These are phyloP conservation scores for Proterorhinus semilunaris DNA, from an alignment of 2,113 vertebrate species.

Conservation along the genomic window DNA sequence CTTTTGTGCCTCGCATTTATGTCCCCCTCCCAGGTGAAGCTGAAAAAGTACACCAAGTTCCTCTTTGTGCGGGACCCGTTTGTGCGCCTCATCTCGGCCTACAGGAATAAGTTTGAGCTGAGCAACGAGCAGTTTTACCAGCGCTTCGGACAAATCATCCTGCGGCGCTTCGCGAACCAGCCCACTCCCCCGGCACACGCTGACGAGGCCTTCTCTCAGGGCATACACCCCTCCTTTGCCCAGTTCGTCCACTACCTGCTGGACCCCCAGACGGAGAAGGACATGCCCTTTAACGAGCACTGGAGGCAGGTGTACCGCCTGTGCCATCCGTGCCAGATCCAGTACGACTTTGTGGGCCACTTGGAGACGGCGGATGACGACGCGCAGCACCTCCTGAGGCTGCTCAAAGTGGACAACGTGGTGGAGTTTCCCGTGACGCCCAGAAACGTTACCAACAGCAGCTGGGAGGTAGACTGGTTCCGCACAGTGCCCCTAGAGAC, in stretches of 20 bases:
- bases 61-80: conserved; percentile 96
- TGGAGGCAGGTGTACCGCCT: conserved; percentile 93
- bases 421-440: conserved; percentile 90
- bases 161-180: conserved; percentile 85
- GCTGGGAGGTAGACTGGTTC: conserved; percentile 94
- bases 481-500: conserved; percentile 83
- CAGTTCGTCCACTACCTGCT: conserved; percentile 95
- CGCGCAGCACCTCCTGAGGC: conserved; percentile 84
- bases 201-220: conserved; percentile 83
- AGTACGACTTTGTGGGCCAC: conserved; percentile 96
- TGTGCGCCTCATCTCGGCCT: conserved; percentile 94
- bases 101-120: conserved; percentile 93
- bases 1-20: not conserved
- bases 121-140: conserved; percentile 93
- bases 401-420: conserved; percentile 86
- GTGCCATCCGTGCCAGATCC: conserved; percentile 97
- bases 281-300: conserved; percentile 94
- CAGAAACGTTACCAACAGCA: conserved; percentile 87
- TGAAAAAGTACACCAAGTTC: conserved; percentile 98
- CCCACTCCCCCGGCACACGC: conserved; percentile 82
- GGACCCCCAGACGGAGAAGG: conserved; percentile 89
- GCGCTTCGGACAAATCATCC: conserved; percentile 86
- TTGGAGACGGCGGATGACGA: conserved; percentile 93
- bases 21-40: conserved; percentile 84
- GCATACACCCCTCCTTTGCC: conserved; percentile 86